Conservation (phyloP, 2,888 invertebrate species). For the Blastobasis adustella region DNA sequence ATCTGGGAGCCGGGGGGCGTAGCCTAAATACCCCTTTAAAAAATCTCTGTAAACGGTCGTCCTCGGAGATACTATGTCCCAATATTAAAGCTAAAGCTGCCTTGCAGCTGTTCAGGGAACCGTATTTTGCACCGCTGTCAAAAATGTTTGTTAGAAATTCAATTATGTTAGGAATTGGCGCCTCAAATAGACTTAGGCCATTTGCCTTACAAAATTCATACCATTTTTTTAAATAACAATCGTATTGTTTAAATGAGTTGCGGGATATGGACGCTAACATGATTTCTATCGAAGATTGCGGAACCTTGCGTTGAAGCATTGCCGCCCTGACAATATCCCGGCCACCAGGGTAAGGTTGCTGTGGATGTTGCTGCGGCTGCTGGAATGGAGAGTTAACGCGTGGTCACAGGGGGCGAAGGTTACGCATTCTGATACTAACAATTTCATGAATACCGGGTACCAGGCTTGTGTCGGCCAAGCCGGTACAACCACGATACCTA, state of each 20-base stretch:
- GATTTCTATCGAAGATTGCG: background rate
- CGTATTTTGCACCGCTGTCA: background rate
- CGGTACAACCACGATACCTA: slow-evolving; percentile 11
- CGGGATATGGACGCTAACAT: background rate
- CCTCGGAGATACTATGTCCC: background rate
- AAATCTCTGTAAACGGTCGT: background rate
- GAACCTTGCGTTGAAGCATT: background rate
- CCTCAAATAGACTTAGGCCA: background rate
- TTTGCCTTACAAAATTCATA: background rate
- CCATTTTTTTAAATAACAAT: background rate
- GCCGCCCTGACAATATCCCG: background rate
- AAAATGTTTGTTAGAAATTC: background rate
- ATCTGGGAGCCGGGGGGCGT: background rate
- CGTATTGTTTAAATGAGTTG: background rate
- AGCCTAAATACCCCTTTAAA: background rate
- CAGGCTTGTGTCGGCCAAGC: slow-evolving; percentile 13
- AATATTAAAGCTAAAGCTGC: background rate
- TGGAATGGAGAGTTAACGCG: background rate
- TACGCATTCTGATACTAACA: background rate
- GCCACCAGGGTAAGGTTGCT: background rate
- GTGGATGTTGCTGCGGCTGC: background rate
- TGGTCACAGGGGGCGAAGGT: background rate
- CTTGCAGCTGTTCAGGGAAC: background rate
- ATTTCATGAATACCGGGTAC: slow-evolving; percentile 8
- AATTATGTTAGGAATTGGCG: background rate